Percentiles rank a stretch among this genome's conserved stretches.
phyloP scores from a whole-genome alignment of 2,113 vertebrate genomes.

The Anoplopoma fimbria region DNA sequence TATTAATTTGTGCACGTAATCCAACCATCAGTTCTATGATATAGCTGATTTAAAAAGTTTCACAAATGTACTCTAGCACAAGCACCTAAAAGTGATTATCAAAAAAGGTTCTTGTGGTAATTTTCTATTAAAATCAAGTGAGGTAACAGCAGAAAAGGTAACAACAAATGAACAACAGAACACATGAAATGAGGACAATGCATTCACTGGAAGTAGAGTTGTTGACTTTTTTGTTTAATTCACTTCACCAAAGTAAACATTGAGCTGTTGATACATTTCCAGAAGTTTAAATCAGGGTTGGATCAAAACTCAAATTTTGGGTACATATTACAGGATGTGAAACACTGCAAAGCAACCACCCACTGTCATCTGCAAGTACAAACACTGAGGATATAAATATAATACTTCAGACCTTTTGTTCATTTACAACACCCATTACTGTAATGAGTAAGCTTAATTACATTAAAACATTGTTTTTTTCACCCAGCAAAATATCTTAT shows the following conservation, averaged over 20 bases:
- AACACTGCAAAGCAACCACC: background rate
- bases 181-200: background rate
- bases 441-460: background rate
- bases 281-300: background rate
- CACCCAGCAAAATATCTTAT: background rate
- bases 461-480: background rate
- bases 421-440: background rate
- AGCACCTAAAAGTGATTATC: background rate
- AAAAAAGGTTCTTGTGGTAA: background rate
- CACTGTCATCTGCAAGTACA: background rate
- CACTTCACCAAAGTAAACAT: slow-evolving; percentile 5
- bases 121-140: background rate
- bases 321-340: background rate
- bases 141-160: background rate
- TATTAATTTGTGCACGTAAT: background rate
- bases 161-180: background rate
- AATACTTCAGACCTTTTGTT: background rate
- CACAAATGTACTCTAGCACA: background rate
- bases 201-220: background rate
- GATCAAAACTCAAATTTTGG: background rate
- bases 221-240: slow-evolving; percentile 5
- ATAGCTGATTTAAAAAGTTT: background rate
- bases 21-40: background rate
- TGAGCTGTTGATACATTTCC: background rate
- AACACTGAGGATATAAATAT: background rate